These are phyloP conservation scores for Homarus americanus DNA, from an alignment of 1,140 invertebrate species.

Conservation along the genomic window DNA sequence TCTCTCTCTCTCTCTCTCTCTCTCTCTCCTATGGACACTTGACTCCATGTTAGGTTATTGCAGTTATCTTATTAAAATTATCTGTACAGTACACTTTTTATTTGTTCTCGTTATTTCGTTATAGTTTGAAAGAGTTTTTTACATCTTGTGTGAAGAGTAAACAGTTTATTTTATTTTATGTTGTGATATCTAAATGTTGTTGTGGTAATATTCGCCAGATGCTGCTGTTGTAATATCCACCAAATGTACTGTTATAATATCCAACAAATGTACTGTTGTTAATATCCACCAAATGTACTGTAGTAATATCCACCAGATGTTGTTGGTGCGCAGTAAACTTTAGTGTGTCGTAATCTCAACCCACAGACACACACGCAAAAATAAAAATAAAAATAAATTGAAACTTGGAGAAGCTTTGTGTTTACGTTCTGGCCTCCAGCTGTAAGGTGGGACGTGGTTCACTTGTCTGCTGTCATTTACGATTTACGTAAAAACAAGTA, in stretches of 20 bases:
- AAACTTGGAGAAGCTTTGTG: not conserved
- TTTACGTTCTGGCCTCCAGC: not conserved
- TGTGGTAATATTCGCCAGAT: not conserved
- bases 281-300: not conserved
- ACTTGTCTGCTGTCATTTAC: not conserved
- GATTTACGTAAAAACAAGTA: not conserved
- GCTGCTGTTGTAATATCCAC: too few species aligned
- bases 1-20: too few species aligned
- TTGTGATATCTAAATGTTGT: too few species aligned
- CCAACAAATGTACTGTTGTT: not conserved
- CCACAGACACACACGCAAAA: too few species aligned
- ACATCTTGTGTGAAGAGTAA: too few species aligned
- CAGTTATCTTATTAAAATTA: too few species aligned
- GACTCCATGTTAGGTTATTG: too few species aligned
- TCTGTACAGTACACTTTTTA: too few species aligned
- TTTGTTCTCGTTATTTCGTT: too few species aligned
- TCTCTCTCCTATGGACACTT: too few species aligned
- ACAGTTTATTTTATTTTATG: too few species aligned
- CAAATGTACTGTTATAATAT: not conserved
- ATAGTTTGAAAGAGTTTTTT: too few species aligned
- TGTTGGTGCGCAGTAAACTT: not conserved
- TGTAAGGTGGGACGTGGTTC: not conserved
- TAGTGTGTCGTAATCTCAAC: constrained; percentile 3
- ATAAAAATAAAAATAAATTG: not conserved
- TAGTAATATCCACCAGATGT: not conserved